phyloP scores from a whole-genome alignment of 1,140 invertebrate genomes.

The Ceratoteleas bidentatus region DNA sequence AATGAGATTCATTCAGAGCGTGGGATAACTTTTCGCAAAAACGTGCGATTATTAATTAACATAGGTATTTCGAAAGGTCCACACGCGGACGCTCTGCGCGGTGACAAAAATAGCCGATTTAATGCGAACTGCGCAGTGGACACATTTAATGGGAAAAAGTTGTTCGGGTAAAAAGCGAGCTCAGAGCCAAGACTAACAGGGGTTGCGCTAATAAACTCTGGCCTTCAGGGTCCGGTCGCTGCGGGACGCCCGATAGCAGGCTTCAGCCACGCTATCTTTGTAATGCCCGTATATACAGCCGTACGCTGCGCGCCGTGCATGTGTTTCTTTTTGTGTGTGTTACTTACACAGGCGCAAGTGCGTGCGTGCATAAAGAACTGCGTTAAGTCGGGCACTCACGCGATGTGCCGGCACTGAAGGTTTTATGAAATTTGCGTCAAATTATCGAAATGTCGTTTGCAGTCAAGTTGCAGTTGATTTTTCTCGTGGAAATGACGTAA shows the following conservation, averaged over 20 bases:
- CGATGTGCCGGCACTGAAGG: conserved; percentile 12
- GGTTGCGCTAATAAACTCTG: conserved; percentile 76
- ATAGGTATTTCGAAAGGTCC: too few relatives aligned
- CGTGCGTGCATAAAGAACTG: conserved; percentile 25
- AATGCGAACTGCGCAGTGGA: conserved; percentile 11
- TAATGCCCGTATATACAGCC: conserved; percentile 23
- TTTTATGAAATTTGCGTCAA: conserved; percentile 9
- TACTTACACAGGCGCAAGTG: conserved; percentile 9
- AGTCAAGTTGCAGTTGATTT: neutral
- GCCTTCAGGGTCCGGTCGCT: conserved; percentile 71
- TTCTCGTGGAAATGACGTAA: neutral
- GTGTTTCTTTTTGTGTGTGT: neutral
- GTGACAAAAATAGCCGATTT: conserved; percentile 6
- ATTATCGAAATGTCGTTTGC: neutral
- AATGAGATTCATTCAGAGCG: too few relatives aligned
- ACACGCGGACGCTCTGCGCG: too few relatives aligned
- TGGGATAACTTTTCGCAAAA: too few relatives aligned
- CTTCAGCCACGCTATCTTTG: conserved; percentile 69
- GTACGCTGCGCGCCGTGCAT: conserved; percentile 3
- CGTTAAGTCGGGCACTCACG: conserved; percentile 19
- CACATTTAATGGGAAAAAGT: conserved; percentile 39
- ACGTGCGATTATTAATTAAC: too few relatives aligned
- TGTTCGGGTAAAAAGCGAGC: conserved; percentile 36
- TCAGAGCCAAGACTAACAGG: conserved; percentile 64
- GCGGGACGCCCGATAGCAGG: conserved; percentile 71